Evolutionary conservation across 2,797 vertebrate genomes (phyloP), one percentile per base, ranked within the genome.

Genomic region (Adrianichthys oophorus): DNA sequence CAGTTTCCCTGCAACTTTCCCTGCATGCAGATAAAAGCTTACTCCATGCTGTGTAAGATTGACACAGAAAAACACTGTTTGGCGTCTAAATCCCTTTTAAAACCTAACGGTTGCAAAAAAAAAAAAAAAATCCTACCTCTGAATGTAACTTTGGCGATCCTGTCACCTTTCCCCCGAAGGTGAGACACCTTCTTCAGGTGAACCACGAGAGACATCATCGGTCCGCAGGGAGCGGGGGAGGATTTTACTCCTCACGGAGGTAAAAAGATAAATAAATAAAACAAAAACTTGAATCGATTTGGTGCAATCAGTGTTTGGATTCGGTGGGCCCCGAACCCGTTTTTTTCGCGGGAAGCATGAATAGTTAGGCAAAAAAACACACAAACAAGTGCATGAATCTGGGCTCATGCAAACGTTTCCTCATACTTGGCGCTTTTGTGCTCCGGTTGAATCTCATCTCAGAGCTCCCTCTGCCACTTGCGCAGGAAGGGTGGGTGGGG

Each of bases 101-200:
- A 15, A 42, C 23, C 48, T 5, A 1, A 41, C 18, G 16, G 17
- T 18, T 51, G 5, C 17, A 40, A n/a, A n/a, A 60, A 10, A 18
- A 47, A 61, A 10, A 26, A 26, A 26, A 26, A 1, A 26, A 26
- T 57, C 78, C 41, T 86, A 98, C 96, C 96, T 95, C 96, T 90
- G 87, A 98, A 98, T 32, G 92, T 91, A 77, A 97, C 95, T 92
- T 96, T 98, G 85, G 95, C 94, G 59, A 98, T 92, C 75, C 95
- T 85, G 80, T 98, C 96, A 0, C 90, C 91, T 85, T 74, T 96
- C 62, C 96, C 96, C 48, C 93, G 90, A 32, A 98, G 94, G 71
- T 94, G 91, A 14, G 87, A 90, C 64, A 93, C 93, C 3, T 89
- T 93, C 89, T 93, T 95, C 84, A 98, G 92, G 80, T 93, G 93